These are phyloP conservation scores for Styela clava DNA, from an alignment of 23 tunicate species.

Conservation along the genomic window DNA sequence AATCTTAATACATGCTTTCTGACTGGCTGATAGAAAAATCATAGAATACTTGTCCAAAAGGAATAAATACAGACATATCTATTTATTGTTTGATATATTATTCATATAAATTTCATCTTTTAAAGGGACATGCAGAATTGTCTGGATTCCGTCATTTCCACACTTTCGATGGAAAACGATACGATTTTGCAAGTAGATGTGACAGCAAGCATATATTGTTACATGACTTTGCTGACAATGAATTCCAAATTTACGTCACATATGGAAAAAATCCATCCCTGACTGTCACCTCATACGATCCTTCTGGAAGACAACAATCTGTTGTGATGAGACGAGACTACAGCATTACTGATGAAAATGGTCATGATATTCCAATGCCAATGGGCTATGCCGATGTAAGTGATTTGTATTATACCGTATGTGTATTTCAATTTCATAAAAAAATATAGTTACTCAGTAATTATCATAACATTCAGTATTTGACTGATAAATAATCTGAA, in stretches of 20 bases:
- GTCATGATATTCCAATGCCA: background rate
- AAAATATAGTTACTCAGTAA: too few species aligned
- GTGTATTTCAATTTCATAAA: too few species aligned
- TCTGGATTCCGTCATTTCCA: constrained; percentile 89
- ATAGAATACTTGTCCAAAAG: too few species aligned
- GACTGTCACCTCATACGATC: constrained; percentile 11
- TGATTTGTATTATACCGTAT: too few species aligned
- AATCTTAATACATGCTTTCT: too few species aligned
- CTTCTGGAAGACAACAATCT: background rate
- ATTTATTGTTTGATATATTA: background rate
- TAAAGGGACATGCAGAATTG: constrained; percentile 90
- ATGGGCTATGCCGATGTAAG: constrained; percentile 23
- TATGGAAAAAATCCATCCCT: constrained; percentile 45
- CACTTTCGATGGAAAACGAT: constrained; percentile 81
- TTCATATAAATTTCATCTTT: background rate
- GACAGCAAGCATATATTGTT: constrained; percentile 73
- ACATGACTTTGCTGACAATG: constrained; percentile 44
- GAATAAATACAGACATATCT: too few species aligned
- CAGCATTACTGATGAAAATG: constrained; percentile 11
- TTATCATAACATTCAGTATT: too few species aligned
- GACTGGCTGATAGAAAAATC: too few species aligned
- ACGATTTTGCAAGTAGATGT: constrained; percentile 66
- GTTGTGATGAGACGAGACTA: constrained; percentile 13
- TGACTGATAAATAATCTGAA: too few species aligned
- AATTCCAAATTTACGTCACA: constrained; percentile 69